Conservation (phyloP, 2,888 invertebrate genomes). For the Himalopsyche tibetana region DNA sequence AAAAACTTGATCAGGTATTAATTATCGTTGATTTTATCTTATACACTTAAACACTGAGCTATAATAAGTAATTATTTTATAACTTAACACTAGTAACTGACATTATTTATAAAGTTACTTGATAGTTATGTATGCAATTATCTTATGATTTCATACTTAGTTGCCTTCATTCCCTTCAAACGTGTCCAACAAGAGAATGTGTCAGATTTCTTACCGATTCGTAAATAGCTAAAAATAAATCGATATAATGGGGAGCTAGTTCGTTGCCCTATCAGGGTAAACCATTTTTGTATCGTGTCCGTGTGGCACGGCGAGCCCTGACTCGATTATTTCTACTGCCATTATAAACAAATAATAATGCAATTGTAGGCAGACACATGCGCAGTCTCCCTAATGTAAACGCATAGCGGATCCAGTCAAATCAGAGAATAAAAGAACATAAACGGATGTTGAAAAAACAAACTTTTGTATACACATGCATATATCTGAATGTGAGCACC, state of each 20-base stretch:
- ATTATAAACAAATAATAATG: conserved; percentile 60
- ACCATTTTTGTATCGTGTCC: background rate
- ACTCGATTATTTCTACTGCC: conserved; percentile 58
- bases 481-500: conserved; percentile 55
- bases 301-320: conserved; percentile 20
- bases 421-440: conserved; percentile 62
- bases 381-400: conserved; percentile 38
- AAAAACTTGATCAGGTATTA: too few relatives aligned
- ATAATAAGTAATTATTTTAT: too few relatives aligned
- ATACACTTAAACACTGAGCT: too few relatives aligned
- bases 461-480: conserved; percentile 46
- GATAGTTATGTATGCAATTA: too few relatives aligned
- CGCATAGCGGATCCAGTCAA: conserved; percentile 48
- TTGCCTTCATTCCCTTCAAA: too few relatives aligned
- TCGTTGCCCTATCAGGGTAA: conserved; percentile 19
- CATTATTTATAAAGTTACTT: too few relatives aligned
- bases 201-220: background rate
- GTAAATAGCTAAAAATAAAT: conserved; percentile 16
- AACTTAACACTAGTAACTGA: too few relatives aligned
- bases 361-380: conserved; percentile 52
- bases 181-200: too few relatives aligned
- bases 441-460: conserved; percentile 64
- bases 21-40: too few relatives aligned
- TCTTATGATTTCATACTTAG: too few relatives aligned
- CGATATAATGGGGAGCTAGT: background rate